Evolutionary conservation across 2,113 vertebrate species (phyloP), one percentile per base, ranked within the genome.

Genomic region (Pelvicachromis taeniatus): DNA sequence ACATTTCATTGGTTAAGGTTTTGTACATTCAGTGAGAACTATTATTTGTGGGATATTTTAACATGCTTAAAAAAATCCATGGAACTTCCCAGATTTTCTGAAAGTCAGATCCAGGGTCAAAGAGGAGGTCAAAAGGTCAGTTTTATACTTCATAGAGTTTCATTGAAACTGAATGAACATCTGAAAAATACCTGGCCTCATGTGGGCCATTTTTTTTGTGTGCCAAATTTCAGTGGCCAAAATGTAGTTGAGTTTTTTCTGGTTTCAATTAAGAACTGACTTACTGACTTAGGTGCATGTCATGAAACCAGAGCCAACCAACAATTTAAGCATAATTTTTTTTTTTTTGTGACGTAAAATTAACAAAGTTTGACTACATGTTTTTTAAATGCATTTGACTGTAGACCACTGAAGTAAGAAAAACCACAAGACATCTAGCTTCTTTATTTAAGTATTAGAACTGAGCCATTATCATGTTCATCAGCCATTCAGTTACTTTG

Each of bases 401-500:
- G 33, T 38, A 65, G 33, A 65, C 61, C 11, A 65, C 11, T 65
- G 61, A 65, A 21, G 61, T 65, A 38, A 70, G 35, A 1, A 0
- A 70, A 70, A 48, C 10, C 40, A 17, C 40, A 48, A 45, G 45
- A 6, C 40, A 59, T 54, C 11, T 7, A 45, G 40, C 14, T 50
- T 70, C 45, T 45, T 63, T 73, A 77, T 81, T 85, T 7, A 19
- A 65, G 13, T 26, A 6, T 33, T 40, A 1, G 68, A 84, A 68
- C 42, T 58, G 23, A 81, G 70, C 59, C 33, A 56, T 84, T 65
- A 54, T 88, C 19, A 3, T 59, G 45, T 85, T 88, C 58, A 88
- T 89, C 86, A 80, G 45, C 35, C 55, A 84, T 89, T 88, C 81
- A 77, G 52, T 81, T 52, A 35, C 81, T 85, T 70, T 87, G 40